Evolutionary conservation across 2,797 vertebrate species (phyloP), one percentile per base, ranked within the genome.

Genomic region (Columba guinea): DNA sequence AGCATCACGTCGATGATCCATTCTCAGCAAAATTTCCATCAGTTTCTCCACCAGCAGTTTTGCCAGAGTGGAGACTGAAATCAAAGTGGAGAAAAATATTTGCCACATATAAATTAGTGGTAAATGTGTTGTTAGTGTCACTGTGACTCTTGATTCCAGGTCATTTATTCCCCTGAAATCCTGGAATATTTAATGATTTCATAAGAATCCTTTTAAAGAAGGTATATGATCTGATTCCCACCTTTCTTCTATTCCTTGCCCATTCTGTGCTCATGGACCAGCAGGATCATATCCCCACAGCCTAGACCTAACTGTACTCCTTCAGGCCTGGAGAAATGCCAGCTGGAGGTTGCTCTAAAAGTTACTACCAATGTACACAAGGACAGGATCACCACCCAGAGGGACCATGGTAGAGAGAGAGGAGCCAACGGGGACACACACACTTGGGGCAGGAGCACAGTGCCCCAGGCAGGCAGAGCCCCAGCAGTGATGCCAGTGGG

Each of bases 381-480:
- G 9, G 15, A 11, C 56, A 65, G 23, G 19, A 9, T 19, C 49
- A 17, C 9, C 10, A 35, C 24, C 15, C 16, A 32, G 34, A 37
- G 9, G 14, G n/a, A 24, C 1, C 0, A 3, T 14, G 13, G 4
- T 24, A 51, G 1, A 22, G 5, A 77, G 4, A 48, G 9, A 8
- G 10, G 6, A 68, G 5, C 1, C 20, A 24, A 5, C 1, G n/a
- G 23, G 4, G 4, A 16, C 4, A 0, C 8, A 19, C 10, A 27
- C 2, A 1, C 14, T 3, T 8, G 10, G 26, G 7, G 4, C 22
- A 30, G 11, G 13, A 73, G 7, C 10, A 34, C 3, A 1, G 15
- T 7, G 1, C 39, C 11, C 5, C 1, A 2, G n/a, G 19, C 22
- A 20, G 17, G 10, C 16, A 52, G 39, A 65, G 7, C 4, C 8